Conservation (phyloP, 2,113 vertebrate species). For the Grantiella picta region DNA sequence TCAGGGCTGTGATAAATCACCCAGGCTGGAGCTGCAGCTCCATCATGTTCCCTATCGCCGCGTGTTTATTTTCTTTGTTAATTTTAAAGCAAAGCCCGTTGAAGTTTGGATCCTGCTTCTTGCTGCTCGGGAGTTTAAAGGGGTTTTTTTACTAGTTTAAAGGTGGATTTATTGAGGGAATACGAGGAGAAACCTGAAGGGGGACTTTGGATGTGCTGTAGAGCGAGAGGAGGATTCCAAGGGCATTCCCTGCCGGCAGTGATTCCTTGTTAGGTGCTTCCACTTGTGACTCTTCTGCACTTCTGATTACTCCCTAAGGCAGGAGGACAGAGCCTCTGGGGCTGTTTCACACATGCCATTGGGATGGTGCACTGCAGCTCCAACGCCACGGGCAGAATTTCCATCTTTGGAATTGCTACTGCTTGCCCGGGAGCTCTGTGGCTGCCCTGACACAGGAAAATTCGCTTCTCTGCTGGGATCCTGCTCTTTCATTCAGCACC, state of each 20-base stretch:
- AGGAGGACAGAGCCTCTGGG: neutral
- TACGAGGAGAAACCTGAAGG: neutral
- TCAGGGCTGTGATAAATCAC: slow-evolving; percentile 23
- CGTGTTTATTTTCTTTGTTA: neutral
- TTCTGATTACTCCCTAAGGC: neutral
- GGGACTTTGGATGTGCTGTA: rapidly evolving
- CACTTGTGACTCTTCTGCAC: neutral
- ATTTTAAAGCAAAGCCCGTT: neutral
- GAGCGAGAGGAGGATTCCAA: neutral
- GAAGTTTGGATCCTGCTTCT: neutral
- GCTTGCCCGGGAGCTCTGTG: neutral
- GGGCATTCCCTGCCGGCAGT: neutral
- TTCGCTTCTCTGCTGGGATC: neutral
- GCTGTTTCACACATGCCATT: neutral
- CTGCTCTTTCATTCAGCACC: neutral
- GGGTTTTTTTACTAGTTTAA: neutral
- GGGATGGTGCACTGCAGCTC: neutral
- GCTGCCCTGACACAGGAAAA: neutral
- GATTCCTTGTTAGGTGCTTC: neutral
- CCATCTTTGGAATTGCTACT: slow-evolving; percentile 48
- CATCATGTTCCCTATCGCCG: rapidly evolving
- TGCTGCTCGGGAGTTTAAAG: neutral
- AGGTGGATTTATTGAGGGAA: neutral
- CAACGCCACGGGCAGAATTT: slow-evolving; percentile 1
- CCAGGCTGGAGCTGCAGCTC: neutral